Evolutionary conservation across 2,113 vertebrate species (phyloP).

Genomic region (Hippocampus barbouri): DNA sequence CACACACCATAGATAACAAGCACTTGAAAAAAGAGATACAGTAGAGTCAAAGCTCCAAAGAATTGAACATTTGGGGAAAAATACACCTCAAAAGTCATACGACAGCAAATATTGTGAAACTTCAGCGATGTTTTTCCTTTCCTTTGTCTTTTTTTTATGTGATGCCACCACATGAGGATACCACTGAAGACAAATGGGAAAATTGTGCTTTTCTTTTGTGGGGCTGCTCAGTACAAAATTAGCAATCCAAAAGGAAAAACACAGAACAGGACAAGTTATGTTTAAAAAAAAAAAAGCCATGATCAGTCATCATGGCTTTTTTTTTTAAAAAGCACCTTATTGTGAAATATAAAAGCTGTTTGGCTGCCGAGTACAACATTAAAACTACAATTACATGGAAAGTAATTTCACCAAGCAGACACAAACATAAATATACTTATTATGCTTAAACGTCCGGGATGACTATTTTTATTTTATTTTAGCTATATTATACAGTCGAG

Average conservation of each 20-base stretch:
- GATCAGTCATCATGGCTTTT: too few relatives aligned
- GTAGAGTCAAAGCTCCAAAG: background rate
- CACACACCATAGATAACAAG: background rate
- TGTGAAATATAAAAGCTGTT: background rate
- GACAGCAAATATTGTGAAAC: background rate
- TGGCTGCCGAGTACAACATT: background rate
- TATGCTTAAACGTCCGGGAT: too few relatives aligned
- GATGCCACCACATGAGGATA: background rate
- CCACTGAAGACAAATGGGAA: background rate
- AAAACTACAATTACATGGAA: background rate
- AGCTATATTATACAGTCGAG: too few relatives aligned
- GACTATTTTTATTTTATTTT: too few relatives aligned
- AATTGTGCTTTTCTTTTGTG: background rate
- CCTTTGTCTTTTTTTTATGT: background rate
- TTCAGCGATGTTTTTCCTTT: background rate
- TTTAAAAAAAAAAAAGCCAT: background rate
- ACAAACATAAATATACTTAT: too few relatives aligned
- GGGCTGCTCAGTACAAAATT: background rate
- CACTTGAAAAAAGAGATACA: constrained; percentile 14
- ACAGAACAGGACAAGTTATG: background rate
- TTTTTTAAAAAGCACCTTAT: background rate
- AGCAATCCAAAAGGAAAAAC: background rate
- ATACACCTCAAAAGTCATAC: background rate
- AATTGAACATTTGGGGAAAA: background rate
- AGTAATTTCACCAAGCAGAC: background rate